These are phyloP conservation scores for Heliangelus exortis DNA, from an alignment of 2,797 vertebrate genomes.

Conservation along the genomic window DNA sequence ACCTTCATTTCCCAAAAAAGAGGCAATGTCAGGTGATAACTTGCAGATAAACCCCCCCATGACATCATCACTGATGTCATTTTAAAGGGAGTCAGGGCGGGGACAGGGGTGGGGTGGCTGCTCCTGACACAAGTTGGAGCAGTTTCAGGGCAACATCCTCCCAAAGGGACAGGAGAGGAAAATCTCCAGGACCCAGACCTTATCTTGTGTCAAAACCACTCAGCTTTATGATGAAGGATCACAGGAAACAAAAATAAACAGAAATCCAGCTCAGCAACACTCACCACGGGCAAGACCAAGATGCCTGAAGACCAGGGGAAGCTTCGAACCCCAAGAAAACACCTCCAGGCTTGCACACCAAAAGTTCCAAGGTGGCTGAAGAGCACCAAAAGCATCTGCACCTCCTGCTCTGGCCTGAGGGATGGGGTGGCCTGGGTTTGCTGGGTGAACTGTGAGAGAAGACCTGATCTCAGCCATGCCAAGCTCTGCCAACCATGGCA, in stretches of 20 bases:
- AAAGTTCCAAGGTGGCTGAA: background rate
- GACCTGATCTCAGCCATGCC: background rate
- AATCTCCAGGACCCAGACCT: background rate
- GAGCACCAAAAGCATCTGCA: background rate
- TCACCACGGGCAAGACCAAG: background rate
- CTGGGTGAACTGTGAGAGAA: background rate
- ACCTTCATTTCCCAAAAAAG: background rate
- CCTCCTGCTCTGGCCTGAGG: accelerated
- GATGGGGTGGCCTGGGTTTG: background rate
- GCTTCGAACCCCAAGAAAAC: accelerated
- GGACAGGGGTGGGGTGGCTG: background rate
- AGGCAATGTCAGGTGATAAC: background rate
- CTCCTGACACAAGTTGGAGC: background rate
- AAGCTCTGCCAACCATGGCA: background rate
- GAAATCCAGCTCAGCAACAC: background rate
- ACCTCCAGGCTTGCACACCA: background rate
- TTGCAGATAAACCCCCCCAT: background rate
- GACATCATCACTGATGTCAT: background rate
- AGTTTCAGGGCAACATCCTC: background rate
- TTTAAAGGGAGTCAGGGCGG: background rate
- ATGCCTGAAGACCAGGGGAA: background rate
- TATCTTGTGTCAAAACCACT: slow-evolving; percentile 30
- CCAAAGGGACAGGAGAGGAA: background rate
- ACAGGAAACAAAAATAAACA: background rate
- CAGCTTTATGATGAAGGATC: background rate